Base-by-base conservation (phyloP, 2,888 invertebrate species). In the Hyles lineata region DNA sequence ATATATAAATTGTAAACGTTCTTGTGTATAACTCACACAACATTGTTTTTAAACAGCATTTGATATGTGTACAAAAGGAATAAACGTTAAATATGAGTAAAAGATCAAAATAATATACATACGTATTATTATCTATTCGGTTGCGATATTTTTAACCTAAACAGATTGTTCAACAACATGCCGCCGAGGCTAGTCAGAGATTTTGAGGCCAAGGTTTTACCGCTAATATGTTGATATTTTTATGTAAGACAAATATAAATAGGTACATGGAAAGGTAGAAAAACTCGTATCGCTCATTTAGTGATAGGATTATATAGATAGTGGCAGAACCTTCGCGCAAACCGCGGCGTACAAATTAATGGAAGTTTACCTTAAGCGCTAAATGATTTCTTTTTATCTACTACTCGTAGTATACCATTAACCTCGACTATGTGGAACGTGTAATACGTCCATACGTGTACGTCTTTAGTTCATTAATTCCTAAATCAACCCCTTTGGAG, bases 181-280 rank as follows among this genome's bases (percentile, higher is more conserved):
- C 83, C 82, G 81, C 74, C 91, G 91, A 92, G 92, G 93, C 87
- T 90, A 89, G 82, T 79, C 80, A 72, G 81, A 84, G 85, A 86
- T 88, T 92, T 93, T 93, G 90, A 85, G 93, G 93, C 92, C 94
- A 93, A 93, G 94, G 94, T 85, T 88, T 86, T 80, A 83, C 82
- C 85, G 88, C 89, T 92, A 90, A 92, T 90, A 91, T 88, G 84
- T 87, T 87, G 84, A 90, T 89, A 88, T 88, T 89, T 87, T 88
- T 89, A 87, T 87, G 84, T 84, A 83, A 87, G 87, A 89, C 89
- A 89, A 87, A 88, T 83, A 87, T 83, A 81, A 83, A 86, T 82
- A 80, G 79, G 77, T 78, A 81, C 79, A 82, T 86, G 80, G 75
- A 83, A 83, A 85, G 82, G 84, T 87, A 81, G 83, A 84, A 85